Evolutionary conservation across 1,140 invertebrate species (phyloP).

Genomic region (Cydia fagiglandana): DNA sequence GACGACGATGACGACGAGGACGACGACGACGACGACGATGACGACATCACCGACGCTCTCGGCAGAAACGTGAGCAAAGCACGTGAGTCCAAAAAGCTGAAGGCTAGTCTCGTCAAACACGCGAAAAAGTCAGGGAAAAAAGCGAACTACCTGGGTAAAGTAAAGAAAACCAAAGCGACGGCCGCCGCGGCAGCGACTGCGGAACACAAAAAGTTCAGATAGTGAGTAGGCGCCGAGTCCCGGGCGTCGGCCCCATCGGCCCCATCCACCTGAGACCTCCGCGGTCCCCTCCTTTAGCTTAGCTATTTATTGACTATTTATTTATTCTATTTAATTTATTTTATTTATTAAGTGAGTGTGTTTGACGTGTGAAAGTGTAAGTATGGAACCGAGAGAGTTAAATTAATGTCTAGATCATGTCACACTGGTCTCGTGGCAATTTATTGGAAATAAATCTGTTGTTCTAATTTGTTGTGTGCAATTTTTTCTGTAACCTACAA

Average conservation of each 20-base stretch:
- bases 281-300: constrained; percentile 73
- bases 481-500: constrained; percentile 67
- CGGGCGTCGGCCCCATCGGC: constrained; percentile 44
- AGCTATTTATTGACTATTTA: constrained; percentile 79
- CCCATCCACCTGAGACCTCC: constrained; percentile 70
- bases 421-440: constrained; percentile 77
- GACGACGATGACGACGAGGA: constrained; percentile 83
- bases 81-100: constrained; percentile 90
- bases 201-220: constrained; percentile 79
- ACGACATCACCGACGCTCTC: constrained; percentile 82
- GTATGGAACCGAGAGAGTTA: constrained; percentile 70
- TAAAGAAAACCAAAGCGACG: constrained; percentile 77
- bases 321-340: constrained; percentile 78
- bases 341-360: constrained; percentile 78
- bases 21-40: constrained; percentile 86
- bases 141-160: constrained; percentile 69
- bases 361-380: constrained; percentile 74
- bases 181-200: constrained; percentile 60
- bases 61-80: constrained; percentile 80
- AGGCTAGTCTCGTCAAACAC: constrained; percentile 69
- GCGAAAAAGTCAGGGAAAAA: constrained; percentile 82
- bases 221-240: constrained; percentile 60
- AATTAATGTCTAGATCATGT: constrained; percentile 80
- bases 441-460: constrained; percentile 78
- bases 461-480: constrained; percentile 72